Evolutionary conservation across 2,113 vertebrate genomes (phyloP).

Genomic region (Naja naja): DNA sequence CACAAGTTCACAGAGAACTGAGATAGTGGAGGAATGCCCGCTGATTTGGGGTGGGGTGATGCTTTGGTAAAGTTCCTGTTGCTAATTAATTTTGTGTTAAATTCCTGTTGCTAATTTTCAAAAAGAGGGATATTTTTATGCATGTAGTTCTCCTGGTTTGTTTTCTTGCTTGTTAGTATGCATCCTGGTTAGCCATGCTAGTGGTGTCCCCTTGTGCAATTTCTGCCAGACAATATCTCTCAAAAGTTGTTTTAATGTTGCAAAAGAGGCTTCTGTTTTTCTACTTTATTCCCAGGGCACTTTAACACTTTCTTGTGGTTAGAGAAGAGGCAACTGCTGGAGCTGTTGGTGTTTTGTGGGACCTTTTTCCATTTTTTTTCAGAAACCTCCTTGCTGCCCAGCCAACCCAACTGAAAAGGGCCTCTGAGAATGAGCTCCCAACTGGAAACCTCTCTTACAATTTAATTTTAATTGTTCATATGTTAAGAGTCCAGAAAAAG

Average conservation of each 20-base stretch:
- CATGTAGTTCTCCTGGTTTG: neutral
- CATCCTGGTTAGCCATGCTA: neutral
- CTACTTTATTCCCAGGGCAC: neutral
- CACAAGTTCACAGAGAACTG: neutral
- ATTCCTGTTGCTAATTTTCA: neutral
- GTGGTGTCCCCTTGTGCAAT: neutral
- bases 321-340: neutral
- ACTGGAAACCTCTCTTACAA: no score
- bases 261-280: neutral
- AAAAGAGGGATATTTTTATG: neutral
- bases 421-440: neutral
- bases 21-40: neutral
- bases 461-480: no score
- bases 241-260: neutral
- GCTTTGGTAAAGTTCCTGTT: neutral
- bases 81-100: neutral
- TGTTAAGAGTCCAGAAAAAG: no score
- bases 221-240: neutral
- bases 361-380: neutral
- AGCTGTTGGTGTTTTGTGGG: neutral
- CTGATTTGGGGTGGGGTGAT: neutral
- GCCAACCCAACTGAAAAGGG: neutral
- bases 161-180: neutral
- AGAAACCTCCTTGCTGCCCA: neutral
- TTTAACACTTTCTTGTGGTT: neutral